These are phyloP conservation scores for Pandemis heparana DNA, from an alignment of 2,888 invertebrate genomes.

Conservation along the genomic window DNA sequence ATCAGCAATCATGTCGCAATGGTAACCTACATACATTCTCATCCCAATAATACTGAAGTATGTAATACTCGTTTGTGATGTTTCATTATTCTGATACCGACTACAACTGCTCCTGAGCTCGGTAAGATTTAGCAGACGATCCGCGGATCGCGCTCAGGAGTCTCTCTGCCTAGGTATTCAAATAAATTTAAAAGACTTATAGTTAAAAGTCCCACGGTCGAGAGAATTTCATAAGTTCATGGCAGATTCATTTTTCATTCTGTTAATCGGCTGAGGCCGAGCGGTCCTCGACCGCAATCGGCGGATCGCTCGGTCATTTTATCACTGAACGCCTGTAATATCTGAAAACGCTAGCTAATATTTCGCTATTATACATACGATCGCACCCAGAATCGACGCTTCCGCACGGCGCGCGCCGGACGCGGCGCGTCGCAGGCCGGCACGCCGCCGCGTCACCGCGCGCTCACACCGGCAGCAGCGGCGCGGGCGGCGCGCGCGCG, in stretches of 20 bases:
- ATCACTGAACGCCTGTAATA: background rate
- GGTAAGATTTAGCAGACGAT: background rate
- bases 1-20: background rate
- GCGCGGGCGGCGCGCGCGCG: conserved; percentile 40
- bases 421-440: background rate
- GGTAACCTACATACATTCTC: too few species aligned
- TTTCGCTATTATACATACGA: background rate
- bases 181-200: too few species aligned
- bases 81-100: background rate
- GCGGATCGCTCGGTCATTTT: background rate
- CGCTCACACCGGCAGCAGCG: conserved; percentile 65
- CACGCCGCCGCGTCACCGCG: background rate
- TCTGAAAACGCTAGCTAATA: background rate
- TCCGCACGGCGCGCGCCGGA: too few species aligned
- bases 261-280: background rate
- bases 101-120: background rate
- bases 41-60: background rate
- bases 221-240: too few species aligned
- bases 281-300: background rate
- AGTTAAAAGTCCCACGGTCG: too few species aligned
- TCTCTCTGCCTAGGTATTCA: too few species aligned
- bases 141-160: too few species aligned
- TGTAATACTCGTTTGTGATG: background rate
- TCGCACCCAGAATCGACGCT: too few species aligned
- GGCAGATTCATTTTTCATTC: too few species aligned